These are phyloP conservation scores for Mycalesis mineus DNA, from an alignment of 2,888 invertebrate species.

Conservation along the genomic window DNA sequence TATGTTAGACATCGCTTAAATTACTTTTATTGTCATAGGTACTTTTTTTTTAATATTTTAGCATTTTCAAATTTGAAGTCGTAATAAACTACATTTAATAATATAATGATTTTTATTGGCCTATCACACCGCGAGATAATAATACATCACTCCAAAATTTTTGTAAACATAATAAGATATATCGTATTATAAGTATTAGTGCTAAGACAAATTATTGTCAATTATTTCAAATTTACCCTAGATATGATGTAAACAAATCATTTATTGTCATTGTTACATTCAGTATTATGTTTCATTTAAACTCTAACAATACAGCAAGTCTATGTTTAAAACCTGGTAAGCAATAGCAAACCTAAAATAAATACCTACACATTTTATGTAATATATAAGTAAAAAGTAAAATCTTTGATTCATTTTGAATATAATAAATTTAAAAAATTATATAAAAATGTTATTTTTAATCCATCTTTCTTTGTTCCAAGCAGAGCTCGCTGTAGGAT, in stretches of 20 bases:
- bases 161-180: not conserved
- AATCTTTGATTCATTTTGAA: not conserved
- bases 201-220: conserved; percentile 4
- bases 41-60: not conserved
- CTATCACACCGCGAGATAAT: not conserved
- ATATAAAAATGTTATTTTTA: not conserved
- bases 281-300: not conserved
- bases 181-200: not conserved
- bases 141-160: conserved; percentile 17
- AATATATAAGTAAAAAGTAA: not conserved
- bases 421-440: conserved; percentile 1
- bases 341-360: conserved; percentile 12
- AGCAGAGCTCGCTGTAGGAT: conserved; percentile 40
- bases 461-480: conserved; percentile 3
- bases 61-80: not conserved
- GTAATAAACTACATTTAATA: not conserved
- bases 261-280: conserved; percentile 32
- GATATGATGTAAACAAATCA: conserved; percentile 17
- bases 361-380: not conserved
- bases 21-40: conserved; percentile 5
- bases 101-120: not conserved
- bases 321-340: conserved; percentile 6
- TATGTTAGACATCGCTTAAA: too few relatives aligned
- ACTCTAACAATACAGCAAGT: not conserved
- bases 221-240: conserved; percentile 7